Percentiles rank a stretch among this genome's conserved stretches.
phyloP scores from a whole-genome alignment of 2,797 vertebrate genomes.

The Acrocephalus scirpaceus region DNA sequence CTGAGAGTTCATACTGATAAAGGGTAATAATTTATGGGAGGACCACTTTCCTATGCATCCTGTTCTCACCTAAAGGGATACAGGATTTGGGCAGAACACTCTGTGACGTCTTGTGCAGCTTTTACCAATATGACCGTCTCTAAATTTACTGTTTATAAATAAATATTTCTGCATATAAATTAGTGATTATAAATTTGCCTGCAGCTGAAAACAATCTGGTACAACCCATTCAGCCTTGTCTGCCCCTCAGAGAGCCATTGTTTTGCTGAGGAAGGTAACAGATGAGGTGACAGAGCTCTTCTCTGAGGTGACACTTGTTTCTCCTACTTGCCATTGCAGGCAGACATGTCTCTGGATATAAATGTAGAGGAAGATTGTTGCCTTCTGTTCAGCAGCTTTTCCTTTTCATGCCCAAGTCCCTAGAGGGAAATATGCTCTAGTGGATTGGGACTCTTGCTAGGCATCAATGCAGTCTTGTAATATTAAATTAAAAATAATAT shows the following conservation, averaged over 20 bases:
- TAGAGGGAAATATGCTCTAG: not conserved
- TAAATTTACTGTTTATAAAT: constrained; percentile 20
- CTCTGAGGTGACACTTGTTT: not conserved
- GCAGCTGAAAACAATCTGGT: not conserved
- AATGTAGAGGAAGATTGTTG: not conserved
- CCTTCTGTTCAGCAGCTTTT: constrained; percentile 48
- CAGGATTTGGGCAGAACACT: not conserved
- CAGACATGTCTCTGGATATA: not conserved
- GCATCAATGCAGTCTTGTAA: not conserved
- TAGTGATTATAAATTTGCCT: constrained; percentile 32
- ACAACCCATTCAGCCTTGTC: not conserved
- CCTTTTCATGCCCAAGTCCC: not conserved
- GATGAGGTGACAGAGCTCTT: constrained; percentile 18
- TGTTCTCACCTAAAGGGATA: not conserved
- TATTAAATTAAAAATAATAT: not conserved
- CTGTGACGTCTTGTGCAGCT: not conserved
- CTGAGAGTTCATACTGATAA: not conserved
- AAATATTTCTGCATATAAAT: constrained; percentile 57
- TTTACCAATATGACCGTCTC: not conserved
- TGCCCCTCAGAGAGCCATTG: not conserved
- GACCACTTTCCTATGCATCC: not conserved
- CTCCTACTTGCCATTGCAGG: not conserved
- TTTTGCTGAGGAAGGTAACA: not conserved
- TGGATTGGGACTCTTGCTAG: not conserved
- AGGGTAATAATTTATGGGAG: not conserved